Base-by-base conservation (phyloP, 2,113 vertebrate species). In the Hirundichthys speculiger region DNA sequence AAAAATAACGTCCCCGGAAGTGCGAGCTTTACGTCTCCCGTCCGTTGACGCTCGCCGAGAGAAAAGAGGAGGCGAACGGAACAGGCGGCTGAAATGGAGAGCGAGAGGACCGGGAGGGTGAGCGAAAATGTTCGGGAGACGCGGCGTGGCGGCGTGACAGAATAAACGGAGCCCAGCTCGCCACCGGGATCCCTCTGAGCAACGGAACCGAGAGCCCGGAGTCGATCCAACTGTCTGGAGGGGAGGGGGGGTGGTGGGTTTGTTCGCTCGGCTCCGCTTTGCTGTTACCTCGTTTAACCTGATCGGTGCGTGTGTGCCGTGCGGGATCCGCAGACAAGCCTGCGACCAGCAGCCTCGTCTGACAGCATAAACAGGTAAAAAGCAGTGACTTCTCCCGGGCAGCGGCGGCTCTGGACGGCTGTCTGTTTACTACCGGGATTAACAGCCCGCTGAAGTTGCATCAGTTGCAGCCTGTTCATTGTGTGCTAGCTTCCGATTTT, bases 1-100 rank as follows among this genome's bases (percentile, higher is more conserved):
- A 81, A 86, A 53, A 0, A 3, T 4, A 1, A 2, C 2, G 11
- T 18, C 3, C 0, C 55, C 81, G 83, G 88, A 86, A 77, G 2
- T 40, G 0, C 3, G 0, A 1, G 11, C n/a, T 13, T 18, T 8
- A 2, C 27, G 2, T 12, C n/a, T 15, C 9, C 11, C 0, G 1
- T 3, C 3, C 18, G 21, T 68, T 69, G 42, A 62, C 24, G 4
- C 9, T 21, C 46, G 3, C 22, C 0, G 60, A 49, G 63, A 49
- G 11, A 64, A 64, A 80, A 79, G 67, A 64, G 59, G 79, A 74
- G 77, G 84, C 72, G 67, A 64, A 78, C 52, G 48, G 74, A 85
- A 50, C 74, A 76, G 82, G 82, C 81, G 84, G 82, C 19, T 65
- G 88, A 77, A 85, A 91, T 92, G 91, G 90, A 90, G 87, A 87